phyloP scores from a whole-genome alignment of 2,797 vertebrate genomes.

The Danio choprae region DNA sequence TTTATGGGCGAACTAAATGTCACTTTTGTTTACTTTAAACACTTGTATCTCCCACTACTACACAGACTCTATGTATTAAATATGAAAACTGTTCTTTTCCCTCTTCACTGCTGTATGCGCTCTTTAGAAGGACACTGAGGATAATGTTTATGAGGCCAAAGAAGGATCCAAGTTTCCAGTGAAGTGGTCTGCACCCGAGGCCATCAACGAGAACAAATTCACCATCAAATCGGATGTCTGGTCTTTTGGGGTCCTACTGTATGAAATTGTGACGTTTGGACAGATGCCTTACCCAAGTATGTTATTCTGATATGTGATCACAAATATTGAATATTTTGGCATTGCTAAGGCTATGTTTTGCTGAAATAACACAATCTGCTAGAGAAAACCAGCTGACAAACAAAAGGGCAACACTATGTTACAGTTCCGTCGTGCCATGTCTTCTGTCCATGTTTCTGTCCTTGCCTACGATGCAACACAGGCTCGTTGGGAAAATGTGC shows the following conservation, averaged over 20 bases:
- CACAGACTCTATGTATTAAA: not conserved
- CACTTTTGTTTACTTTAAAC: too few relatives aligned
- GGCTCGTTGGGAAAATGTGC: too few relatives aligned
- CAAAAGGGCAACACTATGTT: too few relatives aligned
- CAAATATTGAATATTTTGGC: not conserved
- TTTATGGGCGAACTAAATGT: too few relatives aligned
- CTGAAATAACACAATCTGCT: not conserved
- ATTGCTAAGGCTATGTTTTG: not conserved
- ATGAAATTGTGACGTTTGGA: constrained; percentile 94
- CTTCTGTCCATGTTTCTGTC: too few relatives aligned
- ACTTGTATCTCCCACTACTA: too few relatives aligned
- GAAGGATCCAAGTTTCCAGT: constrained; percentile 89
- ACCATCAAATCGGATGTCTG: constrained; percentile 94
- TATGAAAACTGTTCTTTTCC: not conserved
- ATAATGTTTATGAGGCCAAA: constrained; percentile 83
- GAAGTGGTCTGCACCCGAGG: constrained; percentile 96
- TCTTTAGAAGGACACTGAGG: constrained; percentile 75
- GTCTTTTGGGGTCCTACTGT: constrained; percentile 94
- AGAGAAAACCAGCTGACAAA: not conserved
- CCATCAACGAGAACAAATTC: constrained; percentile 84
- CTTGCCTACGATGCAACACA: too few relatives aligned
- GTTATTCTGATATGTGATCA: constrained; percentile 47
- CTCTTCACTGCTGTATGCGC: constrained; percentile 20
- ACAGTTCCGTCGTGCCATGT: too few relatives aligned
- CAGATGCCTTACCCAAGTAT: constrained; percentile 91